Evolutionary conservation across 1,140 invertebrate genomes (phyloP).

Genomic region (Sweltsa coloradensis): DNA sequence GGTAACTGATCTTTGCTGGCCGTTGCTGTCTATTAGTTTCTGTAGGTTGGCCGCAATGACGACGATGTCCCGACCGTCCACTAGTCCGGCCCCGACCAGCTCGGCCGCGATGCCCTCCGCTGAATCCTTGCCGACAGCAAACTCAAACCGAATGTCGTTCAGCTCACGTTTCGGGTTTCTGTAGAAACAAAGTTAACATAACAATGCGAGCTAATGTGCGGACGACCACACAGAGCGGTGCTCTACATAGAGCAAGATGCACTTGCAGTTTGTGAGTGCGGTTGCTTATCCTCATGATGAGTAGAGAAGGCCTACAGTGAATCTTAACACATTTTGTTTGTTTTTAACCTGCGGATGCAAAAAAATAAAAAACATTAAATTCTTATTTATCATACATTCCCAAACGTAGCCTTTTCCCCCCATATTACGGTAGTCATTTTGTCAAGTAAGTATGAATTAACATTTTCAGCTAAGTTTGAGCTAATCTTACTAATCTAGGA

Average conservation of each 20-base stretch:
- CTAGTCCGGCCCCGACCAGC: slow-evolving; percentile 85
- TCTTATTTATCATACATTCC: too few species aligned
- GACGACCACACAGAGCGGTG: slow-evolving; percentile 14
- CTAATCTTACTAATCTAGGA: too few species aligned
- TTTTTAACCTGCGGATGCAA: too few species aligned
- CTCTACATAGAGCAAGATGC: slow-evolving; percentile 16
- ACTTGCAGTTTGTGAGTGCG: slow-evolving; percentile 24
- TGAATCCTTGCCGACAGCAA: slow-evolving; percentile 79
- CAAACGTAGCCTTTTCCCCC: too few species aligned
- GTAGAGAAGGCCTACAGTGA: too few species aligned
- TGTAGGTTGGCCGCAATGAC: slow-evolving; percentile 86
- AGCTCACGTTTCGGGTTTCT: slow-evolving; percentile 83
- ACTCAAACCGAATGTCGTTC: slow-evolving; percentile 97
- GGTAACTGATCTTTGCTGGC: slow-evolving; percentile 54
- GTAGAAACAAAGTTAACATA: slow-evolving; percentile 22
- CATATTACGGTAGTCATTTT: too few species aligned
- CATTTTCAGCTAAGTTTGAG: too few species aligned
- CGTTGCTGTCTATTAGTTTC: slow-evolving; percentile 66
- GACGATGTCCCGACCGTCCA: slow-evolving; percentile 80
- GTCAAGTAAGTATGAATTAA: too few species aligned
- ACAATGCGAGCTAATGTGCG: slow-evolving; percentile 8
- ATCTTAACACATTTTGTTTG: too few species aligned
- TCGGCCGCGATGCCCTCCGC: slow-evolving; percentile 90
- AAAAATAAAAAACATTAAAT: too few species aligned
- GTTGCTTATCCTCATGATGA: too few species aligned